Percentiles rank a stretch among this genome's conserved stretches.
Conservation (phyloP, 2,888 invertebrate species). For the Drepanosiphum platanoidis region DNA sequence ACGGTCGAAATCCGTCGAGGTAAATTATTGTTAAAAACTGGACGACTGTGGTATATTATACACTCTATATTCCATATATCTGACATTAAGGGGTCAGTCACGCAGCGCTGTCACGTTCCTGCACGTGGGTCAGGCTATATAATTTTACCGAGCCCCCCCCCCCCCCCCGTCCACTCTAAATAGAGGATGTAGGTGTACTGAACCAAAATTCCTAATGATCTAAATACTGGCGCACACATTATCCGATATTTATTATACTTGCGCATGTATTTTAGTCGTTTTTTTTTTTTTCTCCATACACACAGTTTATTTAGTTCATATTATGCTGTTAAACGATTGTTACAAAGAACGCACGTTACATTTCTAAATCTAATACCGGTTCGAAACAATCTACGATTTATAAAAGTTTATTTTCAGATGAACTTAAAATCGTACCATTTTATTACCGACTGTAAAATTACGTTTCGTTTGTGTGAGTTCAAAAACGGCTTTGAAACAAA, state of each 20-base stretch:
- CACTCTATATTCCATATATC: constrained; percentile 1
- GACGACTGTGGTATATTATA: not conserved
- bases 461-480: too few species aligned
- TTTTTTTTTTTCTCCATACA: not conserved
- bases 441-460: too few species aligned
- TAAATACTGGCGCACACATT: constrained; percentile 14
- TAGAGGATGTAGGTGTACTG: constrained; percentile 38
- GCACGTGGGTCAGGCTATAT: constrained; percentile 11
- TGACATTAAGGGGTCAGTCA: constrained; percentile 42
- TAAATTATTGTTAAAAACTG: constrained; percentile 29
- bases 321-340: not conserved
- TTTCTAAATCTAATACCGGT: too few species aligned
- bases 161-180: not conserved
- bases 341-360: too few species aligned
- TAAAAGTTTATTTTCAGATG: too few species aligned
- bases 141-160: constrained; percentile 25
- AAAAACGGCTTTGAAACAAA: too few species aligned
- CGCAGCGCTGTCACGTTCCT: constrained; percentile 35
- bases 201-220: constrained; percentile 46
- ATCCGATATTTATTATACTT: not conserved
- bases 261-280: not conserved
- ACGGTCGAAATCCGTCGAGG: not conserved
- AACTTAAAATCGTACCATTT: too few species aligned
- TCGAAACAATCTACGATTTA: too few species aligned
- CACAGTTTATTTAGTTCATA: not conserved